These are phyloP conservation scores for Orcinus orca DNA, from an alignment of 2,113 vertebrate genomes.

Conservation along the genomic window DNA sequence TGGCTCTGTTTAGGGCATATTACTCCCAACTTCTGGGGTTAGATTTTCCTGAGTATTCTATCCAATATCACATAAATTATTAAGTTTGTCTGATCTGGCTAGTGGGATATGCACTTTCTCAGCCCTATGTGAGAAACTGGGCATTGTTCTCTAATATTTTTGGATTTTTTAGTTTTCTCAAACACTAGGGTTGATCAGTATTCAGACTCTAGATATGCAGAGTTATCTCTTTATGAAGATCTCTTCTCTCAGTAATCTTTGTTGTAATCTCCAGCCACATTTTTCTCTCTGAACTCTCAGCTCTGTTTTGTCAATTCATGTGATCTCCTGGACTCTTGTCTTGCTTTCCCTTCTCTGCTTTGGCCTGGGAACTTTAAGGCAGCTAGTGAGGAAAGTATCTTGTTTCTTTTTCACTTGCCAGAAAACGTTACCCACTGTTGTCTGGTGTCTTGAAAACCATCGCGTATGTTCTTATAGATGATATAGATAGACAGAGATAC, in stretches of 20 bases:
- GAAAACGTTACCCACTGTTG: neutral
- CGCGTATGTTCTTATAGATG: neutral
- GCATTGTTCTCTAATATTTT: neutral
- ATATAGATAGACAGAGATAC: neutral
- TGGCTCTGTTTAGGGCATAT: rapidly evolving
- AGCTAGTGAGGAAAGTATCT: neutral
- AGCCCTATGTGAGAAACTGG: neutral
- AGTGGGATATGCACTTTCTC: neutral
- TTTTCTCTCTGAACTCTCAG: neutral
- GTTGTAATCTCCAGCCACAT: neutral
- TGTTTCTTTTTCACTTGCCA: neutral
- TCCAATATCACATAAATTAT: neutral
- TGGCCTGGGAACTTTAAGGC: neutral
- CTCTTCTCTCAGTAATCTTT: neutral
- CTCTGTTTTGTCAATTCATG: neutral
- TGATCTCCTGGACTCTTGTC: neutral
- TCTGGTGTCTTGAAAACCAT: neutral
- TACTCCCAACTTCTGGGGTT: neutral
- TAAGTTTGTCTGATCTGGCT: neutral
- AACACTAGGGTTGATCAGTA: neutral
- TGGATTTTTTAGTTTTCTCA: neutral
- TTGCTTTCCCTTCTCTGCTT: neutral
- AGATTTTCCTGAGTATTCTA: neutral
- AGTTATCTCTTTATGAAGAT: neutral
- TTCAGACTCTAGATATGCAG: neutral